These are phyloP conservation scores for Falco peregrinus DNA, from an alignment of 2,797 vertebrate species.

Conservation along the genomic window DNA sequence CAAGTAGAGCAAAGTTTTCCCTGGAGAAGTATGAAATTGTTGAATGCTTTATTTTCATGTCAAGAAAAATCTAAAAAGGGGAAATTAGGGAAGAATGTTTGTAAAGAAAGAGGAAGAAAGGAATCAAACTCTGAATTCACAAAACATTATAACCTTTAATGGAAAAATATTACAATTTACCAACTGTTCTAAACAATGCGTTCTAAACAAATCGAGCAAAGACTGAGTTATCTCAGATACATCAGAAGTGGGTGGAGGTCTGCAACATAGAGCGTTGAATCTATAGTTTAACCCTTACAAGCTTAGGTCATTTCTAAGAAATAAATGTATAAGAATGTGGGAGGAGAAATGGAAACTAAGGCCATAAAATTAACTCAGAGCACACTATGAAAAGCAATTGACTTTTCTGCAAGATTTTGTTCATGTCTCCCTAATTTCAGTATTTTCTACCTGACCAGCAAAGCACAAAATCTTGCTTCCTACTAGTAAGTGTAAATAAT, in stretches of 20 bases:
- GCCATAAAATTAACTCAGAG: neutral
- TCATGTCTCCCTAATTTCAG: neutral
- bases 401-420: neutral
- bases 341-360: neutral
- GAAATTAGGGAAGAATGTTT: neutral
- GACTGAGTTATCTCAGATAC: neutral
- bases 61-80: neutral
- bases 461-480: neutral
- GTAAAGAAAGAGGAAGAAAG: neutral
- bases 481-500: neutral
- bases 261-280: neutral
- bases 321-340: neutral
- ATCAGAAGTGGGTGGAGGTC: neutral
- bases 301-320: neutral
- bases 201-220: neutral
- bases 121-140: neutral
- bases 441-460: neutral
- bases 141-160: neutral
- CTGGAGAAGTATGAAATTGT: neutral
- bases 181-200: neutral
- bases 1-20: neutral
- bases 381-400: neutral
- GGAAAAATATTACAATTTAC: neutral
- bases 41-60: neutral
- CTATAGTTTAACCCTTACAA: neutral